phyloP scores from a whole-genome alignment of 2,888 invertebrate species.

The Tetragnatha montana region DNA sequence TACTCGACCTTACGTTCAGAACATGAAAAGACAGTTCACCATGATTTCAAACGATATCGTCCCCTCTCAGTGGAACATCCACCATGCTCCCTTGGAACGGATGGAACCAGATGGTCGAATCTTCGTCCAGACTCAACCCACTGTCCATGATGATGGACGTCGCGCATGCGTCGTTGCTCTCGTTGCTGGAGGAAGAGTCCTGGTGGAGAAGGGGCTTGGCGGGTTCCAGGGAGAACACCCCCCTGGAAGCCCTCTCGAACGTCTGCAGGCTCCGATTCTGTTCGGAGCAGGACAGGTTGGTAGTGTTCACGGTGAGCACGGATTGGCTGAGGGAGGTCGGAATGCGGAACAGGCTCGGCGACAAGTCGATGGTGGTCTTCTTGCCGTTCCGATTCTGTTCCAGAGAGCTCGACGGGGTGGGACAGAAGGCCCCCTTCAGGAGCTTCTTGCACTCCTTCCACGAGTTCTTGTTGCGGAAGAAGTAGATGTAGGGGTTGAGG shows the following conservation, averaged over 20 bases:
- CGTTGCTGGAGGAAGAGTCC: conserved; percentile 61
- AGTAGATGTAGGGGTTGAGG: conserved; percentile 86
- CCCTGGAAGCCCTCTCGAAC: background rate
- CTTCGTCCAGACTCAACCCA: conserved; percentile 30
- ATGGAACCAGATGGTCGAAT: conserved; percentile 44
- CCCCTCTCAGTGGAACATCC: conserved; percentile 4
- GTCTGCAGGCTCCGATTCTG: background rate
- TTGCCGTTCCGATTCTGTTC: background rate
- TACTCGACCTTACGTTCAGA: too few species aligned
- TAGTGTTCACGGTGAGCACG: conserved; percentile 11
- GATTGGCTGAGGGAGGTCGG: conserved; percentile 39
- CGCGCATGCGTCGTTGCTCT: conserved; percentile 47
- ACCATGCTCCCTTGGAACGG: conserved; percentile 28
- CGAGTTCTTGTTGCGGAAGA: conserved; percentile 84
- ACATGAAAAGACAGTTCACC: background rate
- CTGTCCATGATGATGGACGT: conserved; percentile 41
- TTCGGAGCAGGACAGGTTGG: background rate
- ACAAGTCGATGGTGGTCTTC: conserved; percentile 12
- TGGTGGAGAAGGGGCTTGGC: conserved; percentile 47
- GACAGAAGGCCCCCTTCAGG: background rate
- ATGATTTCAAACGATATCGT: background rate
- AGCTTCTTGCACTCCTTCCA: conserved; percentile 77
- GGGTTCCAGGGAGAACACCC: conserved; percentile 24
- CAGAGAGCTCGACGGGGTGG: background rate
- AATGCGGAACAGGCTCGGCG: conserved; percentile 18